Conservation (phyloP, 2,888 invertebrate species). For the Lithophane leautieri region DNA sequence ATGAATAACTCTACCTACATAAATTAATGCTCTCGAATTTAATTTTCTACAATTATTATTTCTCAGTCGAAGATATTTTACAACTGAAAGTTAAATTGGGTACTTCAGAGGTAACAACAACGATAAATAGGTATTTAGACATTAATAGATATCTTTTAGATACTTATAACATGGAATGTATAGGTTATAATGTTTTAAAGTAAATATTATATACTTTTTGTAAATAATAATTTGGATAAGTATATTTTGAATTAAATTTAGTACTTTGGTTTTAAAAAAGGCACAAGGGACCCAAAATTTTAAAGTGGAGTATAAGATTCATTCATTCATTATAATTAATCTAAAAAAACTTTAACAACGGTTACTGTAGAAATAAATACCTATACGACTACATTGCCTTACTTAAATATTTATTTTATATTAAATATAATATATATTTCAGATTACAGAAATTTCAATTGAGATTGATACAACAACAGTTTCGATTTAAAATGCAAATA, state of each 20-base stretch:
- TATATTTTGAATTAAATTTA: constrained; percentile 67
- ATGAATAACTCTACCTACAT: constrained; percentile 54
- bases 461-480: constrained; percentile 43
- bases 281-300: constrained; percentile 77
- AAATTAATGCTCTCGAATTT: constrained; percentile 42
- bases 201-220: constrained; percentile 57
- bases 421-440: constrained; percentile 42
- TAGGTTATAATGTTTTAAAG: constrained; percentile 58
- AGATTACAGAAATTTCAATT: constrained; percentile 38
- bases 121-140: constrained; percentile 61
- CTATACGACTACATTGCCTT: constrained; percentile 56
- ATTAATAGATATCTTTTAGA: constrained; percentile 64
- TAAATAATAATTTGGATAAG: constrained; percentile 60
- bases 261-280: constrained; percentile 76
- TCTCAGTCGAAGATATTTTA: constrained; percentile 56
- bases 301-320: constrained; percentile 50
- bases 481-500: constrained; percentile 38
- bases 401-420: constrained; percentile 51
- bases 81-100: constrained; percentile 51
- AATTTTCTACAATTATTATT: constrained; percentile 39
- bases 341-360: constrained; percentile 57
- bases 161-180: constrained; percentile 73
- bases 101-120: constrained; percentile 59
- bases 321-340: constrained; percentile 56
- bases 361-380: constrained; percentile 61